Evolutionary conservation across 2,113 vertebrate species (phyloP), one percentile per base, ranked within the genome.

Genomic region (Ochotona princeps): DNA sequence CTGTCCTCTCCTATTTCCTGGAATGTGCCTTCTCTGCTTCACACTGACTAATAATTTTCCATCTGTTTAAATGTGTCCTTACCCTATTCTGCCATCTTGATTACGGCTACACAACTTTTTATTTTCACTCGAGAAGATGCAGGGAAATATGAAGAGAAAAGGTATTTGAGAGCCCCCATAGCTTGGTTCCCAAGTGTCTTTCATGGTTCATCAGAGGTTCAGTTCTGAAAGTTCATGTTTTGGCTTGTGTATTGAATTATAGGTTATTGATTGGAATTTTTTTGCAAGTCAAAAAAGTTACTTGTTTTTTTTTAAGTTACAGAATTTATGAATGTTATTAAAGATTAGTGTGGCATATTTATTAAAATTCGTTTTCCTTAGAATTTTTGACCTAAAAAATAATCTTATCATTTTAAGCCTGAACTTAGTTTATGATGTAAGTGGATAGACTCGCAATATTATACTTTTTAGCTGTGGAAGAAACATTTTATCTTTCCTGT

Each of bases 331-430:
- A 92, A 93, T 97, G 90, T 92, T 93, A 60, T 95, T 65, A 82
- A 90, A 51, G 1, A 92, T 83, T 57, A 96, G n/a, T 75, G 75
- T 81, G 23, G 51, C 93, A 76, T 93, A 75, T 65, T 95, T 92
- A 44, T 57, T 20, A 26, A 69, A 91, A 93, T 92, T 51, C 93
- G 18, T 87, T 91, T 95, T 91, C 47, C 54, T 76, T 51, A 30
- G 72, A 95, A 90, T 84, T 94, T 47, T 94, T 96, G 84, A 81
- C 91, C 87, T 95, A 83, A 94, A 94, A 94, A 89, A 76, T 65
- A 79, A 80, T 8, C 57, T 96, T 92, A 96, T 92, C 82, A 69
- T 93, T 95, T 94, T 92, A 85, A 95, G 66, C 92, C 54, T 83
- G 38, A 82, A 28, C 23, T 89, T 94, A 88, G 30, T 94, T 94